These are phyloP conservation scores for Hirtodrosophila histrioides DNA, from an alignment of 2,888 invertebrate genomes.

Conservation along the genomic window DNA sequence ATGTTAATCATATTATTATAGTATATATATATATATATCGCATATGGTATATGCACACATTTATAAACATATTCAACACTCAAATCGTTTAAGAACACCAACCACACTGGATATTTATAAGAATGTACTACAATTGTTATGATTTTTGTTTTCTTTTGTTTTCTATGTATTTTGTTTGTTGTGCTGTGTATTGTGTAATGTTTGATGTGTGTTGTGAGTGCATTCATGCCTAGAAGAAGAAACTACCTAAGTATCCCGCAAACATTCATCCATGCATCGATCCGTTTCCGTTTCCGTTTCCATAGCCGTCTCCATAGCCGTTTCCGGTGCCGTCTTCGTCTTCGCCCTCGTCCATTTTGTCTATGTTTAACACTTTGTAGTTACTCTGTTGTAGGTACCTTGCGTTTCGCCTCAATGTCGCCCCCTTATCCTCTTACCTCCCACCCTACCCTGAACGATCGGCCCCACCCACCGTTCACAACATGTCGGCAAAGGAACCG, in stretches of 20 bases:
- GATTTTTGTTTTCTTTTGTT: neutral
- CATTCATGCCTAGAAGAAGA: slow-evolving; percentile 20
- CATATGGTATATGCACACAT: slow-evolving; percentile 5
- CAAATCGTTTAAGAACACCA: slow-evolving; percentile 25
- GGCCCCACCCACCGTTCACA: slow-evolving; percentile 37
- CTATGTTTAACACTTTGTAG: slow-evolving; percentile 57
- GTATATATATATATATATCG: slow-evolving; percentile 3
- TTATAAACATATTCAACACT: slow-evolving; percentile 40
- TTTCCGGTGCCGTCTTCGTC: neutral
- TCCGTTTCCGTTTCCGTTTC: neutral
- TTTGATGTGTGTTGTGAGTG: neutral
- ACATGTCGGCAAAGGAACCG: slow-evolving; percentile 75
- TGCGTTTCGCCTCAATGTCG: slow-evolving; percentile 51
- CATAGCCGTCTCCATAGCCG: slow-evolving; percentile 4
- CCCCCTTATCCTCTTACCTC: too few relatives aligned
- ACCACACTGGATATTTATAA: slow-evolving; percentile 23
- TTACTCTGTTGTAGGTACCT: slow-evolving; percentile 69
- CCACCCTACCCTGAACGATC: too few relatives aligned
- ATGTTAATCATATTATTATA: neutral
- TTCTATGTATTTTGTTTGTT: slow-evolving; percentile 1
- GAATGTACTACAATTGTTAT: slow-evolving; percentile 30
- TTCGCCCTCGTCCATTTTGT: slow-evolving; percentile 24
- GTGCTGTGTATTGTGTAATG: slow-evolving; percentile 4
- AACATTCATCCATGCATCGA: slow-evolving; percentile 10
- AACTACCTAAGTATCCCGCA: slow-evolving; percentile 40